These are phyloP conservation scores for Meteorus cinctellus DNA, from an alignment of 2,888 invertebrate genomes.

Conservation along the genomic window DNA sequence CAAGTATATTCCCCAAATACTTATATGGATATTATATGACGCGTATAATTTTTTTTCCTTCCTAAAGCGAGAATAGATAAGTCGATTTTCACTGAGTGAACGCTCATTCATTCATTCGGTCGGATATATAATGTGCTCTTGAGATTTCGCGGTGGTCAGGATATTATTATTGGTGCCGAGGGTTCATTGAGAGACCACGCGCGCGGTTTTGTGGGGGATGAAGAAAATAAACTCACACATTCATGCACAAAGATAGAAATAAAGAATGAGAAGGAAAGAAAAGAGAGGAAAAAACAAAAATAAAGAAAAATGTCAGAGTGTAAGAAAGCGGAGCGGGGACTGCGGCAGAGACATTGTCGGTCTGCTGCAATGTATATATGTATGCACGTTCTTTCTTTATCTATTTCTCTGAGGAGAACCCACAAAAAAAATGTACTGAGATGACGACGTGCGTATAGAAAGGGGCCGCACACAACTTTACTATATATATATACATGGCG, in stretches of 20 bases:
- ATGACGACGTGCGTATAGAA: not conserved
- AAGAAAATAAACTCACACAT: not conserved
- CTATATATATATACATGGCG: not conserved
- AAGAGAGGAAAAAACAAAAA: too few relatives aligned
- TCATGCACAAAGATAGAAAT: not conserved
- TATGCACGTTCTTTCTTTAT: not conserved
- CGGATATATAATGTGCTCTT: not conserved
- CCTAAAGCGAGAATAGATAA: not conserved
- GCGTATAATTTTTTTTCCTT: not conserved
- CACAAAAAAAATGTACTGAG: conserved; percentile 12
- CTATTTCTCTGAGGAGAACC: not conserved
- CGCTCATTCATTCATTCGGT: not conserved
- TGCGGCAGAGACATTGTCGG: too few relatives aligned
- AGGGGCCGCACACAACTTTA: not conserved
- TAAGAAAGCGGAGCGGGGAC: too few relatives aligned
- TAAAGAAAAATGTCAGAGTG: too few relatives aligned
- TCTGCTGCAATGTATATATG: not conserved
- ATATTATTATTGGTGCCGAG: conserved; percentile 8
- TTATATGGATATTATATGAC: not conserved
- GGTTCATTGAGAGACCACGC: not conserved
- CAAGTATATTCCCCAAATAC: not conserved
- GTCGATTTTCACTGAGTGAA: conserved; percentile 5
- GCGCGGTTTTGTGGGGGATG: not conserved
- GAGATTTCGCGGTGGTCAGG: conserved; percentile 1
- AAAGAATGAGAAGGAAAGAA: too few relatives aligned